Percentiles rank a stretch among this genome's conserved stretches.
Conservation (phyloP, 2,113 vertebrate species). For the Tyrannus savana region DNA sequence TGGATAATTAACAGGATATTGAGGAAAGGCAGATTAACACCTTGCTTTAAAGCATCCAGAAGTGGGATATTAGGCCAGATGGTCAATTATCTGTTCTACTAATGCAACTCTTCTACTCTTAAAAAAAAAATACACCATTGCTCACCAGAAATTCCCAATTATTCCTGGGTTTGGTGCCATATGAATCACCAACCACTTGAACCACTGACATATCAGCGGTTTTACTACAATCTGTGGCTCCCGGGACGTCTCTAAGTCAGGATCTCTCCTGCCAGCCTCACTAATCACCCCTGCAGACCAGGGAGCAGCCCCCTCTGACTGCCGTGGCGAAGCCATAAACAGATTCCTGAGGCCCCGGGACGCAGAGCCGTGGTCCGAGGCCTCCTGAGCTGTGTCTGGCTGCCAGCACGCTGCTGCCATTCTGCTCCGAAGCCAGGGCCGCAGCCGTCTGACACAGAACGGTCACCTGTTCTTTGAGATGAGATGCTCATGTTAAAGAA, state of each 20-base stretch:
- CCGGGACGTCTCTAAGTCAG: not conserved
- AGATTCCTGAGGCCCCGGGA: not conserved
- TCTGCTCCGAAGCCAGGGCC: not conserved
- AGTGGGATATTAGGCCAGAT: not conserved
- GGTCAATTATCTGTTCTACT: not conserved
- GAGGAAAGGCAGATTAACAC: not conserved
- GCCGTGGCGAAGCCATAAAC: not conserved
- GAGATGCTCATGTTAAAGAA: not conserved
- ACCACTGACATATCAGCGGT: not conserved
- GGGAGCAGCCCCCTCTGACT: accelerated
- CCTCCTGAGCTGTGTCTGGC: not conserved
- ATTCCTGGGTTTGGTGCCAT: not conserved
- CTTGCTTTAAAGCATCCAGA: not conserved
- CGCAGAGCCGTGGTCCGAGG: not conserved
- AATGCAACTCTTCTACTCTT: not conserved
- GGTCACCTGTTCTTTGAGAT: not conserved
- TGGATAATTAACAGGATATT: not conserved
- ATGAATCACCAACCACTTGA: not conserved
- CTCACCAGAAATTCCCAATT: not conserved
- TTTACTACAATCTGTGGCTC: not conserved
- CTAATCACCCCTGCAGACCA: not conserved
- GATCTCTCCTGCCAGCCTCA: not conserved
- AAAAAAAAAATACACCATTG: not conserved
- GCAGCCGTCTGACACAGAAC: not conserved
- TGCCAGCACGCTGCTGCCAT: not conserved